phyloP scores from a whole-genome alignment of 2,113 vertebrate species.

The Saimiri boliviensis region DNA sequence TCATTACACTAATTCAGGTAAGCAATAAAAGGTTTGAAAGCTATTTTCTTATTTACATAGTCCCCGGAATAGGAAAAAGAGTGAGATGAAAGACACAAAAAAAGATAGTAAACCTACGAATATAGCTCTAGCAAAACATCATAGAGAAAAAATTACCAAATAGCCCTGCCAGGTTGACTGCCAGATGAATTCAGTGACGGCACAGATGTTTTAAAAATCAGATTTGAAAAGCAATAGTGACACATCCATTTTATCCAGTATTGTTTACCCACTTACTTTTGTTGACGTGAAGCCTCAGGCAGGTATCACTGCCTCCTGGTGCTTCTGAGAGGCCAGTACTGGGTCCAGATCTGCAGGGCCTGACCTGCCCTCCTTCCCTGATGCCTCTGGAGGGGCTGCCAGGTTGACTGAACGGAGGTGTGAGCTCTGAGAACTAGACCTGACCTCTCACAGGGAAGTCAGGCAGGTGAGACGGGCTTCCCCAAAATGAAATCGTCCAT shows the following conservation, averaged over 20 bases:
- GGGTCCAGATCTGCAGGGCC: neutral
- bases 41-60: neutral
- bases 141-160: neutral
- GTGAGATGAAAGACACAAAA: neutral
- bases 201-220: neutral
- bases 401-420: too few relatives aligned
- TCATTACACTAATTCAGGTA: neutral
- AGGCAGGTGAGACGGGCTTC: neutral
- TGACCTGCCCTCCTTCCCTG: fast-evolving
- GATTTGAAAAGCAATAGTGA: neutral
- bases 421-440: neutral
- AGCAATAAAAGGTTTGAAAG: neutral
- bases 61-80: neutral
- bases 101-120: neutral
- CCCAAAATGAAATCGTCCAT: neutral
- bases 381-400: neutral
- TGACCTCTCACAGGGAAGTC: neutral
- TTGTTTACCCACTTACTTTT: neutral
- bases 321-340: neutral
- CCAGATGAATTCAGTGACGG: neutral
- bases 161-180: neutral
- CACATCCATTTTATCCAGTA: neutral
- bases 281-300: neutral
- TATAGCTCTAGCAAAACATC: neutral
- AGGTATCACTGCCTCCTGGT: neutral